Evolutionary conservation across 2,888 invertebrate species (phyloP), one percentile per base, ranked within the genome.

Genomic region (Ellobium chinense): DNA sequence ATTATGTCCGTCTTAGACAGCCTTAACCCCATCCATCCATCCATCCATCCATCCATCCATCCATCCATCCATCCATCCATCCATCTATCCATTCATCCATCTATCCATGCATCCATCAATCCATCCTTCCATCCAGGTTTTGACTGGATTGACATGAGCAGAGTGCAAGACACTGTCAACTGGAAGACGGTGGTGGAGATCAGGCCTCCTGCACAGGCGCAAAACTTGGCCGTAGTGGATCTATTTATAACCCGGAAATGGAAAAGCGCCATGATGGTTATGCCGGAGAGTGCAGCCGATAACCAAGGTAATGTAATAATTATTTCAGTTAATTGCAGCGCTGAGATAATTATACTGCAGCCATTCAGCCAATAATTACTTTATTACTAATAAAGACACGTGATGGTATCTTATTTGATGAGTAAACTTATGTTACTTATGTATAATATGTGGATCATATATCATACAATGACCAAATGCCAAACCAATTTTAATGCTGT

Each of bases 221-320:
- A 89, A 58, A 90, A 90, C 83, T 65, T 82, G 31, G 90, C 90
- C 5, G 86, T 90, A 7, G 89, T 90, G 7, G 90, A 90, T 81
- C 82, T 89, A 31, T 89, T 89, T 75, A 66, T 82, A 1, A 21
- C 72, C n/a, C 81, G 86, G 68, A 74, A 82, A 24, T 89, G 89
- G 89, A 84, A 82, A 31, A 87, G 86, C 31, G 88, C 88, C 18
- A 87, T 90, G 21, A 88, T 90, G 84, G 84, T 90, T 5, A 86
- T 89, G 88, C 89, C 89, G 0, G 87, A 88, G 63, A 85, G 86
- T 70, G 84, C 85, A 4, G 87, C 85, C 27, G 88, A 89, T 46
- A 90, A 89, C 78, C 87, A 88, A 82, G 89, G 89, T 90, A 83
- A 72, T 31, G 12, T 14, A 46, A 18, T 7, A 46, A 18, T 46